Evolutionary conservation across 2,888 invertebrate genomes (phyloP), one percentile per base, ranked within the genome.

Genomic region (Drosophila antonietae): DNA sequence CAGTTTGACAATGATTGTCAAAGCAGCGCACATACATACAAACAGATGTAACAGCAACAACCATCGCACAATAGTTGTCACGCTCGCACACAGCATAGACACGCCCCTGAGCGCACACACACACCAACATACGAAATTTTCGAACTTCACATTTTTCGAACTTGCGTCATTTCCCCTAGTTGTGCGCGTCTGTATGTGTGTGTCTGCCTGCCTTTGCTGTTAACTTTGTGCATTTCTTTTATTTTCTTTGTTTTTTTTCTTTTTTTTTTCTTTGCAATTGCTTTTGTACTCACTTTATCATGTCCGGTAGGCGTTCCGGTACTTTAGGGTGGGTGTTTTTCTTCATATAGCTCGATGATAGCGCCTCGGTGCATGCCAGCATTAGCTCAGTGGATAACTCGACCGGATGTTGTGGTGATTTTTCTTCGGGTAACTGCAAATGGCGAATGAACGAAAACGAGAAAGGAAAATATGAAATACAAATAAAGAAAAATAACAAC

Each of bases 361-460:
- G 88, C 78, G 92, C 92, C 87, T 93, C 93, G 63, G 93, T 93
- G 79, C 92, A 92, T 51, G 93, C 93, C 78, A 93, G 79, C 92
- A 93, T 93, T 88, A 93, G 83, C 90, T 93, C 93, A 61, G 93
- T 93, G 86, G 93, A 93, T 79, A 93, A 83, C 90, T 93, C 93
- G 73, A 93, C 93, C 85, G 93, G 93, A 91, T 93, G 91, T 89
- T 92, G 92, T 80, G 93, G 91, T 87, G 92, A 92, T 89, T 93
- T 93, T 89, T 93, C 93, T 90, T 93, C 93, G 78, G 93, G 92
- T 87, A 92, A 87, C 93, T 93, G 90, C 78, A 89, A 87, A 78
- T 59, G 47, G 59, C 59, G 49, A 70, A 76, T 12, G 52, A 78
- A 68, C 65, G 53, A 39, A 39, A 39, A 43, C 46, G 43, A 63